Evolutionary conservation across 1,140 invertebrate genomes (phyloP).

Genomic region (Ostrea edulis): DNA sequence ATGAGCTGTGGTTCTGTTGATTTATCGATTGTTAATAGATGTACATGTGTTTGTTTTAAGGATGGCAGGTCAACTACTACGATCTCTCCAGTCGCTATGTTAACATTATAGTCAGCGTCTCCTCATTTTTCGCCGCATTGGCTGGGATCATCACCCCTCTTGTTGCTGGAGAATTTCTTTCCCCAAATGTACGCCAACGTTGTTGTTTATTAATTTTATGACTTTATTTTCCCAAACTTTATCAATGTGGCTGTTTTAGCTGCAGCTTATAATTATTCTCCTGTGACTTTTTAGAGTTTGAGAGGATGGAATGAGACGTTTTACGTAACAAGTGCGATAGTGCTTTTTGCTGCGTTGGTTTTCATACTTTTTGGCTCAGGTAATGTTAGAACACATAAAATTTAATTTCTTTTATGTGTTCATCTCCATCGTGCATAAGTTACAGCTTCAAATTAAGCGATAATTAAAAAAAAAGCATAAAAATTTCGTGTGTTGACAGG

Average conservation of each 20-base stretch:
- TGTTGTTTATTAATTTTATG: background rate
- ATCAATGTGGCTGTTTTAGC: no score
- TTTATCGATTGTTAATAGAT: no score
- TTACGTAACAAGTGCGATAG: conserved; percentile 65
- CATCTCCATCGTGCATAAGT: no score
- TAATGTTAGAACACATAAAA: conserved; percentile 48
- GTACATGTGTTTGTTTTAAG: conserved; percentile 44
- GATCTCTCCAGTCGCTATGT: conserved; percentile 72
- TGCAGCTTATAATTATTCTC: no score
- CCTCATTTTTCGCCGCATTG: conserved; percentile 68
- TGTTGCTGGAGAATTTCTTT: conserved; percentile 68
- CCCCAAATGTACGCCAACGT: conserved; percentile 60
- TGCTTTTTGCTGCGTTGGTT: conserved; percentile 60
- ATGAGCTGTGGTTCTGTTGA: no score
- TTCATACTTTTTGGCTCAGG: conserved; percentile 71
- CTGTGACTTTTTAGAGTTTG: conserved; percentile 59
- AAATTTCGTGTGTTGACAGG: conserved; percentile 24
- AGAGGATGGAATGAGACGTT: conserved; percentile 67
- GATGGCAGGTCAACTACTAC: conserved; percentile 76
- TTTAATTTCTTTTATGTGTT: no score
- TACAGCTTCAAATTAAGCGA: no score
- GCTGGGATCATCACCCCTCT: conserved; percentile 68
- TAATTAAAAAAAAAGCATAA: background rate
- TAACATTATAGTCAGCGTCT: conserved; percentile 68
- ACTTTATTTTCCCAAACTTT: no score